These are phyloP conservation scores for Drosophila sp. DNA, from an alignment of 1,140 invertebrate genomes.

Conservation along the genomic window DNA sequence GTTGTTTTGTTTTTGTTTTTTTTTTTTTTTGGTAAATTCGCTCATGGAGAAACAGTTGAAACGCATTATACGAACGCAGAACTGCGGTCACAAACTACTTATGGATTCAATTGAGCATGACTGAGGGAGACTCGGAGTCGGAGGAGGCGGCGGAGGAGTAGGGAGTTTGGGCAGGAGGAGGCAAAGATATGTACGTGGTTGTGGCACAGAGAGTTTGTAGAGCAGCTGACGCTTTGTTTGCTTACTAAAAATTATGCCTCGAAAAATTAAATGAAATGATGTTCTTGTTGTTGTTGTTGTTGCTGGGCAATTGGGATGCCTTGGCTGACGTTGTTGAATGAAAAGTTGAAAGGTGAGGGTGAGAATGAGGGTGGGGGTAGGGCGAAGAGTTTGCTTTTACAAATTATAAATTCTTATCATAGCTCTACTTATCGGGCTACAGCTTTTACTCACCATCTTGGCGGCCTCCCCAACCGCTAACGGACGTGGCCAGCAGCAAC, in stretches of 20 bases:
- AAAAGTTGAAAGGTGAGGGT: too few species aligned
- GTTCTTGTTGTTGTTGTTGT: slow-evolving; percentile 23
- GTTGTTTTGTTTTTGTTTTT: background rate
- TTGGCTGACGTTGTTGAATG: too few species aligned
- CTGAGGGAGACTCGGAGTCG: slow-evolving; percentile 22
- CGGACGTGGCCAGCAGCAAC: slow-evolving; percentile 71
- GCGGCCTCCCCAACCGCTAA: slow-evolving; percentile 72
- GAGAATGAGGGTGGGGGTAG: too few species aligned
- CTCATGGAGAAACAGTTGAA: slow-evolving; percentile 77
- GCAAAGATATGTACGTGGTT: slow-evolving; percentile 21
- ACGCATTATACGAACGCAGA: slow-evolving; percentile 78
- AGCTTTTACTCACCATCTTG: slow-evolving; percentile 75
- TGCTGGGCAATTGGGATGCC: slow-evolving; percentile 8
- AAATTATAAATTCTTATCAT: slow-evolving; percentile 82
- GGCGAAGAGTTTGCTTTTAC: slow-evolving; percentile 15
- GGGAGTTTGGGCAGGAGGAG: background rate
- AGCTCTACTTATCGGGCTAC: slow-evolving; percentile 69
- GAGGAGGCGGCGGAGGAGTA: background rate
- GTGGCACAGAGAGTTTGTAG: slow-evolving; percentile 18
- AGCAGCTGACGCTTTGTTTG: slow-evolving; percentile 69
- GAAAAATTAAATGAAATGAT: slow-evolving; percentile 75
- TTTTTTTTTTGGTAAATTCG: slow-evolving; percentile 61
- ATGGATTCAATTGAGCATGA: slow-evolving; percentile 81
- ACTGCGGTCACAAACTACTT: slow-evolving; percentile 81
- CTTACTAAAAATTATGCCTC: slow-evolving; percentile 72